Evolutionary conservation across 2,113 vertebrate species (phyloP).

Genomic region (Spheniscus mendiculus): DNA sequence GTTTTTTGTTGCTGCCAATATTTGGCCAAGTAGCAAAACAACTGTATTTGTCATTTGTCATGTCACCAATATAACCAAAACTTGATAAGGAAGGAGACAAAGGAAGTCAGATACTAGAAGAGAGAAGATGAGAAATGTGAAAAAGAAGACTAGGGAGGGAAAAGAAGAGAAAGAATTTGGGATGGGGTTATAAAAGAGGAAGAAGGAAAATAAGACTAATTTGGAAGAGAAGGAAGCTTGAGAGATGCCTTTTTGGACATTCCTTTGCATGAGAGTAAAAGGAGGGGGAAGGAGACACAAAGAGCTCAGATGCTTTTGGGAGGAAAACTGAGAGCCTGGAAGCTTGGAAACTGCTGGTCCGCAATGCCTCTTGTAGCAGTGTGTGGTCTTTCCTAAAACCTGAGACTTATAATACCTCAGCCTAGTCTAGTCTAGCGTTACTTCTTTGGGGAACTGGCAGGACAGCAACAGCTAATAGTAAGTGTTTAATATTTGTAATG

Average conservation of each 20-base stretch:
- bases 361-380: not conserved
- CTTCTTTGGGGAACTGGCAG: not conserved
- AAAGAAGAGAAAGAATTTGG: not conserved
- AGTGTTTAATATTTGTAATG: not conserved
- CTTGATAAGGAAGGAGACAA: not conserved
- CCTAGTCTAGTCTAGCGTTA: not conserved
- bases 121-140: not conserved
- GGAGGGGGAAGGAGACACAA: not conserved
- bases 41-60: not conserved
- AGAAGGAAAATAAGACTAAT: not conserved
- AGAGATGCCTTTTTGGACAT: not conserved
- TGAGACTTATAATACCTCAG: not conserved
- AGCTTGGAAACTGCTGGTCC: not conserved
- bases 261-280: not conserved
- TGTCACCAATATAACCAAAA: not conserved
- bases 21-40: not conserved
- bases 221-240: not conserved
- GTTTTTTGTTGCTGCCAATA: accelerated
- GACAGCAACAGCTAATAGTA: not conserved
- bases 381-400: not conserved
- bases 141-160: not conserved
- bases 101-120: not conserved
- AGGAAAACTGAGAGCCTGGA: not conserved
- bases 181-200: not conserved
- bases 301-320: not conserved